Percentiles rank a stretch among this genome's conserved stretches.
phyloP scores from a whole-genome alignment of 2,888 invertebrate genomes.

The Dicyrtoma fusca region DNA sequence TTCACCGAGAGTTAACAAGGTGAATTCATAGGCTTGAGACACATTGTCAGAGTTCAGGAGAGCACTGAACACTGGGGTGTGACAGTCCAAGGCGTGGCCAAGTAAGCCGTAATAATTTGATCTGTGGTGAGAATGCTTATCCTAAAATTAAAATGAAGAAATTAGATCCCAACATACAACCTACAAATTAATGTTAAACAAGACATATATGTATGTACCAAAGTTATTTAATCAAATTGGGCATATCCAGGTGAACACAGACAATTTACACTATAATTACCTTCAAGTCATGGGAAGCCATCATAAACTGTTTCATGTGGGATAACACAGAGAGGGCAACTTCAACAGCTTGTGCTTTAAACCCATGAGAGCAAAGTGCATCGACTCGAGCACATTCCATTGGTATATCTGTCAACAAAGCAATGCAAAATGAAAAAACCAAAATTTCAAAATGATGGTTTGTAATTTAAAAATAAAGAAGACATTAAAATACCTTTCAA shows the following conservation, averaged over 20 bases:
- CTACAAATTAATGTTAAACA: no score
- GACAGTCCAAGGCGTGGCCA: slow-evolving; percentile 73
- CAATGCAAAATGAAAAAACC: neutral
- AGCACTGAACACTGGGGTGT: slow-evolving; percentile 31
- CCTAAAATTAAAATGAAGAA: slow-evolving; percentile 8
- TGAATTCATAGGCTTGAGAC: slow-evolving; percentile 76
- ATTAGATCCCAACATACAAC: no score
- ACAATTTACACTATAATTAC: no score
- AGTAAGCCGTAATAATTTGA: slow-evolving; percentile 59
- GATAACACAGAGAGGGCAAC: slow-evolving; percentile 31
- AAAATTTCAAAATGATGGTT: neutral
- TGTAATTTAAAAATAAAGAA: no score
- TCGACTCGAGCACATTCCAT: slow-evolving; percentile 37
- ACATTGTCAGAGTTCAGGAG: slow-evolving; percentile 28
- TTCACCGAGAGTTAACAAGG: slow-evolving; percentile 76
- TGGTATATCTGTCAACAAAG: slow-evolving; percentile 25
- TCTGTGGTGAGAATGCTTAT: slow-evolving; percentile 16
- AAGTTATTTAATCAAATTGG: no score
- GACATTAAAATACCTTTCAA: slow-evolving; percentile 21
- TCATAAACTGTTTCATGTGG: slow-evolving; percentile 58
- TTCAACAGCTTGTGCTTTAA: slow-evolving; percentile 31
- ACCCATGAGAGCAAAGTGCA: slow-evolving; percentile 36
- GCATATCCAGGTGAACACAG: no score
- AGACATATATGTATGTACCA: no score
- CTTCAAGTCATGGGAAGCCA: slow-evolving; percentile 20